Evolutionary conservation across 1,140 invertebrate species (phyloP), one percentile per base, ranked within the genome.

Genomic region (Bombyx mandarina): DNA sequence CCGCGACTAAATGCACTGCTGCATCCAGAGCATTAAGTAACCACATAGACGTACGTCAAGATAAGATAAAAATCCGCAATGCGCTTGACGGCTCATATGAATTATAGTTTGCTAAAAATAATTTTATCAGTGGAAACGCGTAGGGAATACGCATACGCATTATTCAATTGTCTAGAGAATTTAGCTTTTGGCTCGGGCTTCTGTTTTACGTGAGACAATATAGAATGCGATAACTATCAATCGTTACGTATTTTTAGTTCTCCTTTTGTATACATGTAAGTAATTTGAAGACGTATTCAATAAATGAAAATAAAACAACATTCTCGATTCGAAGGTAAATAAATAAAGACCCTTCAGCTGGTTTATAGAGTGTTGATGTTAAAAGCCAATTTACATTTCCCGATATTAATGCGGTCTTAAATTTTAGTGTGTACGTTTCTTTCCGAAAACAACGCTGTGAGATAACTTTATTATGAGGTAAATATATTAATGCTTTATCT

Each of bases 1-100:
- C 43, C 50, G 8, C 22, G 22, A 10, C 22, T 35, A 51, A 22
- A 35, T 35, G 50, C 42, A 51, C 42, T 10, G 50, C 18, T 35
- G 50, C 50, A 35, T n/a, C 8, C 45, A 7, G 56, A n/a, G 49
- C 50, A 61, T 57, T 61, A 54, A 58, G 45, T 22, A 51, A 57
- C 52, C 50, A 52, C 43, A 48, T 58, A 52, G 47, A 50, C 56
- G 47, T 35, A 43, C n/a, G 45, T 54, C 45, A 26, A 46, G 56
- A 62, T 62, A 58, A 56, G 61, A 62, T 62, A 62, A 62, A 62
- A 62, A 62, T 62, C 56, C 60, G 60, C 60, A 58, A 43, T 56
- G 60, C 60, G 53, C 47, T 43, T 8, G 51, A 6, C 43, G 18
- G 8, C 10, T 8, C 26, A 26, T 47, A 61, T 54, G 54, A 61